Base-by-base conservation (phyloP, 2,888 invertebrate genomes). In the Cheilosia vernalis region DNA sequence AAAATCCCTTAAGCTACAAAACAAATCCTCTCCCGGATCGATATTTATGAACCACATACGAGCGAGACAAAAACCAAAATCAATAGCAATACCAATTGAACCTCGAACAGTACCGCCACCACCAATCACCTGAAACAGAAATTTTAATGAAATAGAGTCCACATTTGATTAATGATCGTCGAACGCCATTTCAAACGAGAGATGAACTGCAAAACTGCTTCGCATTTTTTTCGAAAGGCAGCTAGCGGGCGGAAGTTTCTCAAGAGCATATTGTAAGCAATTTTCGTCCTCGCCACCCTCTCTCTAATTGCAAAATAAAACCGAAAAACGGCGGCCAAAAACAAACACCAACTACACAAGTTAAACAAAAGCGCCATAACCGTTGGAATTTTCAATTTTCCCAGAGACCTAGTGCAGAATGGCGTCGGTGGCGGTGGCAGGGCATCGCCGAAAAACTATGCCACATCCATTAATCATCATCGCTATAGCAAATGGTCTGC, bases 391-490 rank as follows among this genome's bases (percentile, higher is more conserved):
- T 80, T 85, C 80, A 85, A 85, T 80, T 76, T 80, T 61, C 60
- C 79, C 74, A 70, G 49, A 33, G 21, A 83, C 73, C 69, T 61
- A 33, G 27, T 51, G 7, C 24, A 37, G 15, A 15, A 30, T 42
- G 13, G 60, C 37, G 40, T 4, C 30, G 51, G 19, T 30, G 24
- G n/a, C 13, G 6, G 10, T 24, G 42, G 51, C 66, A 49, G 3
- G 24, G 30, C 40, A 47, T 47, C 40, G 37, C 40, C 27, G 69
- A 55, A 76, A 72, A 77, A 81, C 81, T 80, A 77, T 85, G 76
- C 85, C 85, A 85, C 81, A 67, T 63, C 77, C 85, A 85, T 85
- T 85, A 85, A 85, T 85, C 85, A 85, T 85, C 66, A 85, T 85
- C 60, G 79, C 58, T 66, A 30, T 9, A 47, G 81, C 81, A 85